Base-by-base conservation (phyloP, 2,797 vertebrate species). In the Phoebastria nigripes region DNA sequence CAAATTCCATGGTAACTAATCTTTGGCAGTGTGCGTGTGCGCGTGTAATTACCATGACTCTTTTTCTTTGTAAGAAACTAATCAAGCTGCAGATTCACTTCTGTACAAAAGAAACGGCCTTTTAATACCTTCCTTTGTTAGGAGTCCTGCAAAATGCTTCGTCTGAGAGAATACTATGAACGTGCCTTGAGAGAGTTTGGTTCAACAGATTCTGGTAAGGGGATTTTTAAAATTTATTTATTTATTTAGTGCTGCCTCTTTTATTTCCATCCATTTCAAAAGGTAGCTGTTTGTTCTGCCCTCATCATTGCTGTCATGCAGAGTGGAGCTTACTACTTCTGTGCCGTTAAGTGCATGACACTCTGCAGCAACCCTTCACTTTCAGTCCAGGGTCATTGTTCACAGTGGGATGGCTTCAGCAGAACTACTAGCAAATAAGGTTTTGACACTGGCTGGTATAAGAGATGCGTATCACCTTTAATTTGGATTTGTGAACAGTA, bases 121-220 rank as follows among this genome's bases (percentile, higher is more conserved):
- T 93, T 92, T 96, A 70, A 91, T 96, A 91, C 77, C 84, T 97
- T 96, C 56, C 25, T 96, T 94, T 96, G 59, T 89, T 94, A 99
- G 99, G 98, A 99, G 91, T 97, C 94, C 31, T 98, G 98, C 72
- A 99, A 98, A 96, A 99, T 99, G 97, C 97, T 93, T 88, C 95
- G 97, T 86, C 97, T 99, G 95, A 98, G 99, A 93, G 99, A 99
- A 79, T 99, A 98, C 97, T 99, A 99, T 10, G 99, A 99, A 97
- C 98, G 99, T 71, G 99, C 98, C 18, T 97, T 99, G 97, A 98
- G 99, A 93, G 99, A 99, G 94, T 99, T 99, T 46, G 99, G 99
- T 91, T 98, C 98, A 65, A 90, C 95, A 17, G 98, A 99, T 82
- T 98, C 98, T 5, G 99, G 99, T 99, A 97, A 98, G 98, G 90